phyloP scores from a whole-genome alignment of 1,140 invertebrate species.

The Eciton burchellii region DNA sequence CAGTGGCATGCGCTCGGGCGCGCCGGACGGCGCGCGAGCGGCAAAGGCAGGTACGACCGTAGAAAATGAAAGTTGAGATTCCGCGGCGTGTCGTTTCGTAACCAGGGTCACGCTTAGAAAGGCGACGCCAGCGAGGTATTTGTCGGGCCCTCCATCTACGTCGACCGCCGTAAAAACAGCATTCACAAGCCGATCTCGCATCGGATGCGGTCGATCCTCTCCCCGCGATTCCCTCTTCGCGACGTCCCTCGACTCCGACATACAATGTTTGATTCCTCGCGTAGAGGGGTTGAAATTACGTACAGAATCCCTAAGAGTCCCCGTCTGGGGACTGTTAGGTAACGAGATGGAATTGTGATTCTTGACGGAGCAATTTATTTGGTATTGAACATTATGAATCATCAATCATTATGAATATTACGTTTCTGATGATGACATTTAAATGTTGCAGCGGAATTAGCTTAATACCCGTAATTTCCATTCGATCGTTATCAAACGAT shows the following conservation, averaged over 20 bases:
- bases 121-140: conserved; percentile 52
- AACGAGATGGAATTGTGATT: not conserved
- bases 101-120: conserved; percentile 74
- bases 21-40: conserved; percentile 19
- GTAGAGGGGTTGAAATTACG: too few relatives aligned
- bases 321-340: not conserved
- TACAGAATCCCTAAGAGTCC: too few relatives aligned
- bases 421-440: not conserved
- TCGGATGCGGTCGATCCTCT: not conserved
- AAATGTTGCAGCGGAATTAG: not conserved
- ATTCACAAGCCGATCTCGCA: not conserved
- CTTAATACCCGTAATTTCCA: not conserved
- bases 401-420: not conserved
- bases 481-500: not conserved
- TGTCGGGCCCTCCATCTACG: conserved; percentile 31
- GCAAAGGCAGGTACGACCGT: conserved; percentile 45
- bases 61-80: conserved; percentile 76
- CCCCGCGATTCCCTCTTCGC: not conserved
- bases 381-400: not conserved
- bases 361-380: not conserved
- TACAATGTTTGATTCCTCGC: not conserved
- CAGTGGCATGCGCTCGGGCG: conserved; percentile 64
- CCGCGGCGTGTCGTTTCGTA: conserved; percentile 69
- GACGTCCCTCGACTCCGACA: not conserved
- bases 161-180: conserved; percentile 23